Conservation (phyloP, 2,888 invertebrate genomes). For the Trichopria drosophilae region DNA sequence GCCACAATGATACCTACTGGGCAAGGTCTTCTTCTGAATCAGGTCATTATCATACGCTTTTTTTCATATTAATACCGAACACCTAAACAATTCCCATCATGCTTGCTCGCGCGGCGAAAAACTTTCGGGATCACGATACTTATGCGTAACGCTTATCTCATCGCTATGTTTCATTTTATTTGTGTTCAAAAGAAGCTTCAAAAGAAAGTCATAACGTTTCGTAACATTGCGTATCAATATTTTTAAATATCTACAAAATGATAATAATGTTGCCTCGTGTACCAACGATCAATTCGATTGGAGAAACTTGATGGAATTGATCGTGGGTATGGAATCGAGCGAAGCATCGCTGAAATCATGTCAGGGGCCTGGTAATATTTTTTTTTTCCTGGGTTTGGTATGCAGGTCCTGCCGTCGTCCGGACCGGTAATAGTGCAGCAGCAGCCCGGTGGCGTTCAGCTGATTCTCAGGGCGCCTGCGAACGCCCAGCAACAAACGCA, state of each 20-base stretch:
- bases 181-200: neutral
- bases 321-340: too few relatives aligned
- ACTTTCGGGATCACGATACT: too few relatives aligned
- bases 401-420: slow-evolving; percentile 56
- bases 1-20: slow-evolving; percentile 57
- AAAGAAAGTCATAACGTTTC: slow-evolving; percentile 3
- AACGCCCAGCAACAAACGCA: slow-evolving; percentile 58
- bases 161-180: neutral
- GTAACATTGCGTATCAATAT: too few relatives aligned
- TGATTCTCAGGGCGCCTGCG: slow-evolving; percentile 70
- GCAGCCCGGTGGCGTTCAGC: slow-evolving; percentile 71
- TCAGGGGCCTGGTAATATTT: slow-evolving; percentile 27
- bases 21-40: slow-evolving; percentile 58
- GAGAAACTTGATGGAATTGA: too few relatives aligned
- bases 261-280: too few relatives aligned
- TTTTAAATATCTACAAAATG: too few relatives aligned
- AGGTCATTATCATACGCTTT: slow-evolving; percentile 44
- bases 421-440: slow-evolving; percentile 67
- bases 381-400: slow-evolving; percentile 52
- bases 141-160: too few relatives aligned
- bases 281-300: too few relatives aligned
- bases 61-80: neutral
- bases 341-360: too few relatives aligned
- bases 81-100: slow-evolving; percentile 18
- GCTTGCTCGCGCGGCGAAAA: too few relatives aligned